Evolutionary conservation across 2,888 invertebrate species (phyloP).

Genomic region (Ganaspis brasiliensis): DNA sequence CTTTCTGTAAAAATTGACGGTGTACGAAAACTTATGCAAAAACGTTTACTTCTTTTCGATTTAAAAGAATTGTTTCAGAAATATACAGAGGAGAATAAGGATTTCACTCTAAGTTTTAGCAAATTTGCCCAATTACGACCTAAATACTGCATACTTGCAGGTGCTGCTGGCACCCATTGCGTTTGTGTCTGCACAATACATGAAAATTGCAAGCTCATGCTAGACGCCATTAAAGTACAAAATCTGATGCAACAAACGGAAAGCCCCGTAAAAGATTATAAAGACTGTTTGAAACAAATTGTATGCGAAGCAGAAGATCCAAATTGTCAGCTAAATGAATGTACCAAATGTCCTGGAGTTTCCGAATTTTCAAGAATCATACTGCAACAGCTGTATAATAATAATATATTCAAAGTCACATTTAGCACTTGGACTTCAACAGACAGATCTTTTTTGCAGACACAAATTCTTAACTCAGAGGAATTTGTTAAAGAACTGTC

Average conservation of each 20-base stretch:
- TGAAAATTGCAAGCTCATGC: constrained; percentile 47
- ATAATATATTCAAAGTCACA: constrained; percentile 25
- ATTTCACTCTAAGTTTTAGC: constrained; percentile 20
- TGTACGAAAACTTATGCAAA: too few species aligned
- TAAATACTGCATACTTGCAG: constrained; percentile 42
- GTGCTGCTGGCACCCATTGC: constrained; percentile 35
- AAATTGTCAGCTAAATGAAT: too few species aligned
- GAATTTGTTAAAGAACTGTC: constrained; percentile 26
- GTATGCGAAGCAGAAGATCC: too few species aligned
- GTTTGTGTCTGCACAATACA: constrained; percentile 45
- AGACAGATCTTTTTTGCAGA: constrained; percentile 32
- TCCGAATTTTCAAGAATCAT: too few species aligned
- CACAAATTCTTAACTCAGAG: constrained; percentile 17
- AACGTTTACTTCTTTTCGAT: too few species aligned
- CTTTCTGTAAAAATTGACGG: too few species aligned
- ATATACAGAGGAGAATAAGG: too few species aligned
- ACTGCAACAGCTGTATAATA: neutral
- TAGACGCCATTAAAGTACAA: constrained; percentile 22
- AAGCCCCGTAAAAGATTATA: neutral
- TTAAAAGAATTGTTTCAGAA: too few species aligned
- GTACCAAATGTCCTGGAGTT: too few species aligned
- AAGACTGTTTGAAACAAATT: too few species aligned
- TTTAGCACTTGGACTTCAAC: constrained; percentile 46
- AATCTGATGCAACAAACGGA: neutral
- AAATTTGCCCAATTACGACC: constrained; percentile 38